phyloP scores from a whole-genome alignment of 2,888 invertebrate genomes.

The Oscheius sp. region DNA sequence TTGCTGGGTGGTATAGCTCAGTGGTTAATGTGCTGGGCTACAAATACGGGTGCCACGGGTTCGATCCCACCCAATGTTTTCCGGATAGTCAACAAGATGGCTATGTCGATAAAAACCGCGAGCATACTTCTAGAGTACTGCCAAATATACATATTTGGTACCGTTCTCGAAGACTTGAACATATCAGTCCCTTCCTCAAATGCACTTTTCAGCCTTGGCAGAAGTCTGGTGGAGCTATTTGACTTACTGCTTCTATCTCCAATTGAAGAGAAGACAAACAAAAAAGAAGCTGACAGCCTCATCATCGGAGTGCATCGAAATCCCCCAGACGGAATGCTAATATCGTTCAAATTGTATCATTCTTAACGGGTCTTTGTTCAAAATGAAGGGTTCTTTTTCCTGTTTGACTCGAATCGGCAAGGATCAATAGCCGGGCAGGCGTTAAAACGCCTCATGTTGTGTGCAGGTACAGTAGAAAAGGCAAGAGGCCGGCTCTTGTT shows the following conservation, averaged over 20 bases:
- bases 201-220: constrained; percentile 40
- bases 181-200: too few relatives aligned
- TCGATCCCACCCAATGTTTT: too few relatives aligned
- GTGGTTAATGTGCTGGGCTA: too few relatives aligned
- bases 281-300: constrained; percentile 18
- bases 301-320: constrained; percentile 7
- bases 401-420: constrained; percentile 9
- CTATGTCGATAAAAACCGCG: too few relatives aligned
- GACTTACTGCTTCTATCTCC: constrained; percentile 49
- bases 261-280: constrained; percentile 24
- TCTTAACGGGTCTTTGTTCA: not conserved
- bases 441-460: constrained; percentile 18
- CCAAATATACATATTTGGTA: too few relatives aligned
- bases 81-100: too few relatives aligned
- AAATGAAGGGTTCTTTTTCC: constrained; percentile 1
- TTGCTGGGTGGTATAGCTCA: too few relatives aligned
- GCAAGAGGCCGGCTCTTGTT: constrained; percentile 18
- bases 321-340: constrained; percentile 28
- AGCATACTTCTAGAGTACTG: too few relatives aligned
- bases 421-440: constrained; percentile 29
- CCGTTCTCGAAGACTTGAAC: too few relatives aligned
- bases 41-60: too few relatives aligned
- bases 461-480: constrained; percentile 26
- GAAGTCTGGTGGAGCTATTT: constrained; percentile 58
- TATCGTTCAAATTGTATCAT: not conserved